A percentile compares a stretch with the other conserved stretches of the same genome.
Evolutionary conservation across 2,888 invertebrate genomes (phyloP).

Genomic region (Anoplius nigerrimus): DNA sequence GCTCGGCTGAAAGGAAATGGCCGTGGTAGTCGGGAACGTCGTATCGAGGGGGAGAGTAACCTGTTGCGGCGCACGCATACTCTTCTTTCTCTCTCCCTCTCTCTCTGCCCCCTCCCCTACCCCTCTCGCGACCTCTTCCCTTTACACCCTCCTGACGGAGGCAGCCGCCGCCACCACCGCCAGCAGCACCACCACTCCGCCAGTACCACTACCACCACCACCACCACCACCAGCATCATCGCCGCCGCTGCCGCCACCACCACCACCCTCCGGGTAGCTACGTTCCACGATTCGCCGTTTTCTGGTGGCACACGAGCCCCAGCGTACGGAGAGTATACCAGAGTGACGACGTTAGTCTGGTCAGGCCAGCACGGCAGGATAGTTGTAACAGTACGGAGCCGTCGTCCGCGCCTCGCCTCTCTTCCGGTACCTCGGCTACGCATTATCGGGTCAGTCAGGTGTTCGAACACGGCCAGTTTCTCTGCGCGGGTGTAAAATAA

Average conservation of each 20-base stretch:
- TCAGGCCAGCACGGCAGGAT: not conserved
- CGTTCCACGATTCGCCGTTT: constrained; percentile 54
- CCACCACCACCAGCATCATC: constrained; percentile 11
- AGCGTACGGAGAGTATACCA: constrained; percentile 24
- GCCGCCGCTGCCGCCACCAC: constrained; percentile 27
- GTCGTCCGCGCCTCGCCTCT: no score
- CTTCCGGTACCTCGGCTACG: no score
- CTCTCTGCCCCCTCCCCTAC: constrained; percentile 65
- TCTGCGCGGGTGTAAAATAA: no score
- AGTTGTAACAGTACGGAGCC: no score
- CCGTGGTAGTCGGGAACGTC: constrained; percentile 41
- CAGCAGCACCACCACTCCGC: constrained; percentile 19
- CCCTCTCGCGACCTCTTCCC: constrained; percentile 56
- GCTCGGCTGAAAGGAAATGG: constrained; percentile 22
- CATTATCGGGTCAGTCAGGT: no score
- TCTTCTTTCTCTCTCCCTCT: constrained; percentile 13
- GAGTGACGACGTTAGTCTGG: constrained; percentile 24
- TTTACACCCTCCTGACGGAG: constrained; percentile 16
- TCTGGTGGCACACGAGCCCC: constrained; percentile 54
- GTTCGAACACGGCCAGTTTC: no score
- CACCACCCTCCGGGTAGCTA: constrained; percentile 44
- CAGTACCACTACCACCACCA: constrained; percentile 22
- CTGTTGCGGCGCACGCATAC: constrained; percentile 72
- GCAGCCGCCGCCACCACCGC: constrained; percentile 79
- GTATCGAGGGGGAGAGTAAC: constrained; percentile 59